Evolutionary conservation across 2,113 vertebrate species (phyloP).

Genomic region (Eclectus roratus): DNA sequence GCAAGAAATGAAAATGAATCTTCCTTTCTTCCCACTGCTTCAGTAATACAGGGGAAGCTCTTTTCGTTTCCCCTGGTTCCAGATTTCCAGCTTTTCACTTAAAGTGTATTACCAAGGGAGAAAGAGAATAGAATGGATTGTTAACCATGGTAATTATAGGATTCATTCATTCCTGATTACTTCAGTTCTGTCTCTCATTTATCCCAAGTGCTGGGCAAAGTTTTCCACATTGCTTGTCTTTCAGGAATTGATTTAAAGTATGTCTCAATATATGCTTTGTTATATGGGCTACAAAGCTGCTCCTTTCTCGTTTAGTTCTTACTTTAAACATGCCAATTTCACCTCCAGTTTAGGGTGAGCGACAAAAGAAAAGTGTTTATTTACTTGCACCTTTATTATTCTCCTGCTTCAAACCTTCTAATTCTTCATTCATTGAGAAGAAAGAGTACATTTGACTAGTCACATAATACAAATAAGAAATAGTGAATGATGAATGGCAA

Average conservation of each 20-base stretch:
- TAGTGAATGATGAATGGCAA: background rate
- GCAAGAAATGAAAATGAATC: background rate
- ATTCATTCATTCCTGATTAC: conserved; percentile 2
- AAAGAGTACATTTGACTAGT: conserved; percentile 34
- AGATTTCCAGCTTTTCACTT: conserved; percentile 17
- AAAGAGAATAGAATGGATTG: background rate
- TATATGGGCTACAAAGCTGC: background rate
- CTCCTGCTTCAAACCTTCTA: background rate
- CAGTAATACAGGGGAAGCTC: background rate
- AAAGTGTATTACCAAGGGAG: background rate
- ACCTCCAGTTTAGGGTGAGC: background rate
- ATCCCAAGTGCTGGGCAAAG: background rate
- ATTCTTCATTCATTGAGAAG: conserved; percentile 24
- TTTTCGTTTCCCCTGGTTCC: background rate
- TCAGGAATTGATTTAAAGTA: background rate
- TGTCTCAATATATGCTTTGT: background rate
- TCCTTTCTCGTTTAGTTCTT: background rate
- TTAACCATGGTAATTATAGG: conserved; percentile 23
- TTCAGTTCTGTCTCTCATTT: background rate
- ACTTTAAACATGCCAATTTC: background rate
- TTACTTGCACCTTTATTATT: conserved; percentile 4
- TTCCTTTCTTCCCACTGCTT: background rate
- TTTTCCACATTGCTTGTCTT: conserved; percentile 23
- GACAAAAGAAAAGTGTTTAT: conserved; percentile 27
- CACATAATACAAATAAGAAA: background rate